Conservation (phyloP, 2,888 invertebrate genomes). For the Ormyrus nitidulus region DNA sequence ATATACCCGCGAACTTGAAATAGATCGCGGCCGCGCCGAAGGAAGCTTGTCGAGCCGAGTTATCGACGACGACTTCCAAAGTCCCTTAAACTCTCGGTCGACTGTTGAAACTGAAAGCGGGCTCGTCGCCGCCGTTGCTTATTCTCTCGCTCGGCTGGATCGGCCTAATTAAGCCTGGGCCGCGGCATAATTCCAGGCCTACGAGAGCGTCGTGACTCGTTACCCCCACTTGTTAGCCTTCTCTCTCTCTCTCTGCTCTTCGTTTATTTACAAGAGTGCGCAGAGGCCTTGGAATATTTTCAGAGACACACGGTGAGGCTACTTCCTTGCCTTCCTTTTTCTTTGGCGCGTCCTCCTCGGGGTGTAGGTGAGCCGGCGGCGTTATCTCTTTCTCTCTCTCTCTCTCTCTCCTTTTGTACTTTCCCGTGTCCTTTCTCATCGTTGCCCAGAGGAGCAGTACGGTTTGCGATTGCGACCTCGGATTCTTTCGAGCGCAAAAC, state of each 20-base stretch:
- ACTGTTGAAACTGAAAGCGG: background rate
- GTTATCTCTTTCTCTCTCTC: background rate
- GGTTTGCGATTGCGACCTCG: conserved; percentile 2
- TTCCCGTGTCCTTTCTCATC: background rate
- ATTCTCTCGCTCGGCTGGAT: background rate
- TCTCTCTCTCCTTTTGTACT: conserved; percentile 17
- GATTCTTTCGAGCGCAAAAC: conserved; percentile 44
- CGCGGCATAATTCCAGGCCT: conserved; percentile 36
- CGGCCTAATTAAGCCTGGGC: conserved; percentile 41
- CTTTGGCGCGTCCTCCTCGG: conserved; percentile 20
- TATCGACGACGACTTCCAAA: conserved; percentile 22
- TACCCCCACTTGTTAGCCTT: background rate
- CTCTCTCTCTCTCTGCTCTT: background rate
- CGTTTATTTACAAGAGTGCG: conserved; percentile 22
- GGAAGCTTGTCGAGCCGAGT: background rate
- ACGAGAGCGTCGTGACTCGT: conserved; percentile 44
- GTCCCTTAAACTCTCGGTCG: conserved; percentile 10
- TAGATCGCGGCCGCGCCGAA: background rate
- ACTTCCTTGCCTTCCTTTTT: background rate
- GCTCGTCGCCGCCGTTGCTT: background rate
- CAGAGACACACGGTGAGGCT: conserved; percentile 1
- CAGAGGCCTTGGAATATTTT: conserved; percentile 50
- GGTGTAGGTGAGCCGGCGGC: conserved; percentile 39
- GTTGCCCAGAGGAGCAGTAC: conserved; percentile 8
- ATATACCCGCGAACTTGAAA: conserved; percentile 21